Evolutionary conservation across 1,140 invertebrate genomes (phyloP), one percentile per base, ranked within the genome.

Genomic region (Philopotamus ludificatus): DNA sequence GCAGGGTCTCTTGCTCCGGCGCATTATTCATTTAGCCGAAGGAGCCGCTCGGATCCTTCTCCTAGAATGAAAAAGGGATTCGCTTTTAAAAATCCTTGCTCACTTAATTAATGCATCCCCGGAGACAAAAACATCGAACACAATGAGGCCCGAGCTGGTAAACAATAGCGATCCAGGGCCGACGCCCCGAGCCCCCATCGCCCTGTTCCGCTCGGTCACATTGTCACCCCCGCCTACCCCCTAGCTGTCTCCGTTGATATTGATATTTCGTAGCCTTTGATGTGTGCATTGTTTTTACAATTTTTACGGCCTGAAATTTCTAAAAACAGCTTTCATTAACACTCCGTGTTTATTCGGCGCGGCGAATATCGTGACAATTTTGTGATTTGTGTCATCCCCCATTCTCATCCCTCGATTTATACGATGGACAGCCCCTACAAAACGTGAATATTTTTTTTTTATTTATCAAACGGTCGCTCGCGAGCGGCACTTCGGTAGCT

Each of bases 91-190:
- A 49, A 49, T 49, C 15, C 47, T 49, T 21, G 47, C 51, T 54
- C 18, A 25, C 26, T 54, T 54, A 54, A 54, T 54, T 34, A 54
- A 34, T 54, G 51, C 51, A 54, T 34, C 51, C 51, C 51, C 51
- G n/a, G 51, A 49, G 51, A 54, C 51, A 54, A 15, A 54, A 54
- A 54, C 23, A 25, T 34, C 22, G 26, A 28, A 25, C 15, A 54
- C 51, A 54, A 54, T 28, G 22, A 25, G 51, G 8, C 50, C 18
- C 20, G 50, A 53, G 23, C 9, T 12, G 28, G 28, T 28, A 54
- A 54, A 54, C 51, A 28, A 49, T 21, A 21, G n/a, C n/a, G n/a
- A n/a, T n/a, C 47, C 47, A 18, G 47, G 16, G 15, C 16, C 47
- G 47, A 21, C 28, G 15, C 20, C 47, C 3, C 47, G 47, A 10